Percentiles rank a stretch among this genome's conserved stretches.
phyloP scores from a whole-genome alignment of 2,888 invertebrate species.

The Coleophora flavipennella region DNA sequence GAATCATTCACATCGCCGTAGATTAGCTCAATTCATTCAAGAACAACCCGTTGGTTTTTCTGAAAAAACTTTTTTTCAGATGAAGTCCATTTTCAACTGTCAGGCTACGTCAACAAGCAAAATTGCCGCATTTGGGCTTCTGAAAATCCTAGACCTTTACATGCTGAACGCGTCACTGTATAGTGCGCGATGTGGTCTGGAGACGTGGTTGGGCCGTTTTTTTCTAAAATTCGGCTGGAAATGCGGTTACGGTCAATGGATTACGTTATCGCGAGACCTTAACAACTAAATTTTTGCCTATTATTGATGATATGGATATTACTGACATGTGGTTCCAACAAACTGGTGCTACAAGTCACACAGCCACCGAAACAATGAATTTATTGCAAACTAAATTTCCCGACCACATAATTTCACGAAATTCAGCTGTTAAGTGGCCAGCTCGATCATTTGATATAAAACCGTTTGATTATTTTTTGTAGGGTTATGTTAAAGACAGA shows the following conservation, averaged over 20 bases:
- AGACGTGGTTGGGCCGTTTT: no score
- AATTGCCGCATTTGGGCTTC: no score
- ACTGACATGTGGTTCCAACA: background rate
- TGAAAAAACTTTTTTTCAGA: background rate
- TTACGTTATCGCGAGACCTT: background rate
- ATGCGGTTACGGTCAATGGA: background rate
- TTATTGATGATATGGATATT: no score
- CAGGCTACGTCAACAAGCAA: background rate
- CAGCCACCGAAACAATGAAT: no score
- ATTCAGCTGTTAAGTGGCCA: no score
- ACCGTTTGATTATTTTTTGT: background rate
- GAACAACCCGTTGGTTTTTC: background rate
- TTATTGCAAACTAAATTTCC: background rate
- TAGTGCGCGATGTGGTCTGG: no score
- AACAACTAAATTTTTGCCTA: no score
- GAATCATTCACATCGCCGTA: background rate
- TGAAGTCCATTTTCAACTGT: background rate
- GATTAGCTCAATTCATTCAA: background rate
- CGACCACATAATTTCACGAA: background rate
- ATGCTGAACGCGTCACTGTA: no score
- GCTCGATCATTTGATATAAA: background rate
- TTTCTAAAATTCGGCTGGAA: no score
- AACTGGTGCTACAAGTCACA: background rate
- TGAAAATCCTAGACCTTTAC: no score
- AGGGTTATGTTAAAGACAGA: no score